Evolutionary conservation across 2,797 vertebrate species (phyloP), one percentile per base, ranked within the genome.

Genomic region (Naso thynnoides): DNA sequence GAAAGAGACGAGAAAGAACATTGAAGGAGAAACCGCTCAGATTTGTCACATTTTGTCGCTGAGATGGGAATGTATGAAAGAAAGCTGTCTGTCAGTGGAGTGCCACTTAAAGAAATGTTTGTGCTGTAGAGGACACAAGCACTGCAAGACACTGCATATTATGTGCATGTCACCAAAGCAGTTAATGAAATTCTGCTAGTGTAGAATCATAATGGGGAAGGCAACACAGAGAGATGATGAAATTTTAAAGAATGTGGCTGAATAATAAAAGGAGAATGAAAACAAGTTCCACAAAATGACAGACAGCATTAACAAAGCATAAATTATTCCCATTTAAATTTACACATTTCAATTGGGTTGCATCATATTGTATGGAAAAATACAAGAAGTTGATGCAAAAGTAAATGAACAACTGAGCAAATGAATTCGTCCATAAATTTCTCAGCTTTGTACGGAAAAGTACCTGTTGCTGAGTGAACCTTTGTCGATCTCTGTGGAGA

Each of bases 21-120:
- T 69, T 89, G 85, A 84, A 83, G 77, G 47, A 73, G 66, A 87
- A 90, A 89, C 78, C 62, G 60, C 67, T 66, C 52, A 81, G 59
- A 89, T 89, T 85, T 87, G 86, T 81, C 70, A 66, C 54, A 61
- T 85, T 80, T 88, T 62, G 68, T 78, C 24, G 31, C 68, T 63
- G 52, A 48, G 48, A 62, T 81, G 58, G 74, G 84, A 83, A 80
- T 82, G 81, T 79, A 68, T 83, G 71, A 70, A 73, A 57, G 71
- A 57, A 81, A 68, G 49, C 64, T 52, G 47, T 73, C 74, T 8
- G 57, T 70, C 67, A 74, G 27, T 60, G 21, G 45, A 54, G 64
- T 53, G 31, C 21, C 49, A 77, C 78, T 67, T 67, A 27, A 45
- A 68, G 63, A 76, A 67, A 10, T 9, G 47, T 60, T 49, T 56